Evolutionary conservation across 2,888 invertebrate genomes (phyloP).

Genomic region (Osedax fenrisi): DNA sequence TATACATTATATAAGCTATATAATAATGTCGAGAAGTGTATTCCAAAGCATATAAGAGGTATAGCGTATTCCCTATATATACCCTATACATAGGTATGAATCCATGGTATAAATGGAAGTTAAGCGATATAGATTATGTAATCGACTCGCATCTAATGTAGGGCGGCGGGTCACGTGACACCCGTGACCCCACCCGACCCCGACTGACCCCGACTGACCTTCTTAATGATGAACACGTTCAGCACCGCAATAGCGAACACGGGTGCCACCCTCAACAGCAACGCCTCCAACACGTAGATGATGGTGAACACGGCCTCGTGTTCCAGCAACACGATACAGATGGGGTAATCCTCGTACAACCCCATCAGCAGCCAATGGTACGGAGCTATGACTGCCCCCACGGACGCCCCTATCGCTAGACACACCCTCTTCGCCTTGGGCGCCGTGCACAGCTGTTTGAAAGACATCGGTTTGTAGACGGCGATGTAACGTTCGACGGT

Average conservation of each 20-base stretch:
- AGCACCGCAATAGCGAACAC: slow-evolving; percentile 36
- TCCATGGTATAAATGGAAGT: too few relatives aligned
- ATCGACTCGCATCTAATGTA: too few relatives aligned
- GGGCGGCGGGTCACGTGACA: too few relatives aligned
- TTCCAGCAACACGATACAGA: slow-evolving; percentile 27
- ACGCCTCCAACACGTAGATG: slow-evolving; percentile 33
- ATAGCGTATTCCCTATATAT: too few relatives aligned
- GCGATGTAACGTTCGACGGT: slow-evolving; percentile 37
- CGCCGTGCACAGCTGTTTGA: slow-evolving; percentile 37
- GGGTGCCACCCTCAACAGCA: slow-evolving; percentile 34
- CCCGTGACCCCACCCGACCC: too few relatives aligned
- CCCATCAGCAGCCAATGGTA: slow-evolving; percentile 34
- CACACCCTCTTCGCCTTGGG: slow-evolving; percentile 31
- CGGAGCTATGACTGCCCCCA: slow-evolving; percentile 34
- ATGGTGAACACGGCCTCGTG: slow-evolving; percentile 29
- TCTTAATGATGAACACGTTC: slow-evolving; percentile 37
- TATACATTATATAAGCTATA: too few relatives aligned
- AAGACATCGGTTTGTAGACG: slow-evolving; percentile 35
- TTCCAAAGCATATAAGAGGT: too few relatives aligned
- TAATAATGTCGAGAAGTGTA: too few relatives aligned
- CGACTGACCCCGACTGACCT: neutral
- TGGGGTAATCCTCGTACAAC: slow-evolving; percentile 14
- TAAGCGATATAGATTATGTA: too few relatives aligned
- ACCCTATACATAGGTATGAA: too few relatives aligned
- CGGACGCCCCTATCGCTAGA: slow-evolving; percentile 19